Percentiles rank a stretch among this genome's conserved stretches.
These are phyloP conservation scores for Oncorhynchus masou DNA, from an alignment of 2,113 vertebrate genomes.

Conservation along the genomic window DNA sequence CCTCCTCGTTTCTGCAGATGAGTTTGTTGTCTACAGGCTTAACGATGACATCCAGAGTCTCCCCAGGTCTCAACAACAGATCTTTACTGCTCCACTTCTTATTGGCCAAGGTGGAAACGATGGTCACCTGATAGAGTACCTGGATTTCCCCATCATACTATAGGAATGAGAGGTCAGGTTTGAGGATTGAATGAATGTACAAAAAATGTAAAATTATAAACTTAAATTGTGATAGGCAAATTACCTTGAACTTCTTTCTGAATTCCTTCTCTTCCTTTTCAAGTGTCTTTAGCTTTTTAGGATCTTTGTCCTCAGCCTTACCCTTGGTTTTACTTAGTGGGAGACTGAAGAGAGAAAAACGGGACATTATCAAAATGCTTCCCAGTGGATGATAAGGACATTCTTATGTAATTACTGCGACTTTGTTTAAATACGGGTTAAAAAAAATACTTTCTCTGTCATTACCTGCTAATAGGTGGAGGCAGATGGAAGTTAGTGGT, in stretches of 20 bases:
- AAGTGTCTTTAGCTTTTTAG: background rate
- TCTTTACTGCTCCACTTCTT: conserved; percentile 84
- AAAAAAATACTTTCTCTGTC: no score
- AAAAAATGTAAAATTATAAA: background rate
- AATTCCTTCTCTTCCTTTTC: conserved; percentile 8
- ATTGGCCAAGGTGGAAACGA: conserved; percentile 59
- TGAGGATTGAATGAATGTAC: background rate
- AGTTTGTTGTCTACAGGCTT: conserved; percentile 79
- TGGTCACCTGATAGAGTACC: conserved; percentile 78
- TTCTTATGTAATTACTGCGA: background rate
- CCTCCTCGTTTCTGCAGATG: conserved; percentile 89
- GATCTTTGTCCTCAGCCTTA: conserved; percentile 20
- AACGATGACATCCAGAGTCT: conserved; percentile 83
- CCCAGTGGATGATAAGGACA: background rate
- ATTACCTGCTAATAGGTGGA: conserved; percentile 71
- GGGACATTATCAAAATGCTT: background rate
- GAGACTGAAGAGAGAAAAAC: conserved; percentile 40
- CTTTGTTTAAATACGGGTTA: no score
- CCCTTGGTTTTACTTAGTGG: conserved; percentile 46
- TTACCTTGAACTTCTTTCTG: conserved; percentile 8
- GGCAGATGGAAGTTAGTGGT: conserved; percentile 34
- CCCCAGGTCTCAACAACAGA: conserved; percentile 81
- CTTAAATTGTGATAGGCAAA: background rate
- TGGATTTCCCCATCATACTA: conserved; percentile 91
- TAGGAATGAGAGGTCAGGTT: conserved; percentile 21